Base-by-base conservation (phyloP, 2,888 invertebrate species). In the Philereme transversata region DNA sequence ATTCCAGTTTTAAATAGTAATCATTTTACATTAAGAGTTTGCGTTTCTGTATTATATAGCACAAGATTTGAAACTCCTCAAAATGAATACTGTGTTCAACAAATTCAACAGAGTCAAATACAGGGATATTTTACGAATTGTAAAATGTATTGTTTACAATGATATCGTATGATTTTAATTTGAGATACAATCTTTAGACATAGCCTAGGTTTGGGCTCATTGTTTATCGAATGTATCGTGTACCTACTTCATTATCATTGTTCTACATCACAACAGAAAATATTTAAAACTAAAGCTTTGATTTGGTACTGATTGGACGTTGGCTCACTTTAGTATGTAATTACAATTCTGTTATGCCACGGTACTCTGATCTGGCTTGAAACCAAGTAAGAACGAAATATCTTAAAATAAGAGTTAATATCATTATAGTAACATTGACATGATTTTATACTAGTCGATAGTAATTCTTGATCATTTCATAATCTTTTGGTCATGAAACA, bases 91-190 rank as follows among this genome's bases (percentile, higher is more conserved):
- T 84, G 90, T 91, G 90, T 90, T 90, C 90, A 90, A 79, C 82
- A 83, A 87, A 88, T 83, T 83, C 85, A 86, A 90, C 91, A 91
- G 90, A 90, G 90, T 90, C 81, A 83, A 83, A 91, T 91, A 91
- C 90, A 91, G 90, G 91, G 91, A 91, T 90, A 89, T 87, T 90
- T 90, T 91, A 89, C 81, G 83, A 75, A 88, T 82, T 79, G 79
- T 83, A 82, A 84, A 74, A 77, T 82, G 63, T 76, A 68, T 76
- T 77, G 76, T 81, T 83, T 79, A 79, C 74, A 81, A 79, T 78
- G 73, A 77, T 77, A 77, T 72, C 76, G 71, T 75, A 69, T 22
- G 1, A 22, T 71, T 75, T 79, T 78, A 73, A 68, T 78, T 80
- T 74, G 64, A 64, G 73, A 74, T 75, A 73, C 72, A 57, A 60